Evolutionary conservation across 2,113 vertebrate species (phyloP).

Genomic region (Symphodus melops): DNA sequence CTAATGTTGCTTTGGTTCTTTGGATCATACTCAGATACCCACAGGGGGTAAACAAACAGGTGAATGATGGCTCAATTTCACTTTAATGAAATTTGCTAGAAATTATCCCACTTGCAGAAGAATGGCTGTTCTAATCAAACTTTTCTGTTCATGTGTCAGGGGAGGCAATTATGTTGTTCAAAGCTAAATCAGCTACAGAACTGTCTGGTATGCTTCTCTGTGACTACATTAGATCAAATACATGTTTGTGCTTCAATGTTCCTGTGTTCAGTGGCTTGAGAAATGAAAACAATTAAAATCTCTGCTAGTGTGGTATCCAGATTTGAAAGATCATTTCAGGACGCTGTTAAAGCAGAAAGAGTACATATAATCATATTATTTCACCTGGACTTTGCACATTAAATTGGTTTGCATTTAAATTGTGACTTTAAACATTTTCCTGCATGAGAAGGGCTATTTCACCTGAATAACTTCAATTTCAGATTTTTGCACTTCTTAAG

Average conservation of each 20-base stretch:
- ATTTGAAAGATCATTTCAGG: neutral
- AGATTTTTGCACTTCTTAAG: neutral
- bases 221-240: constrained; percentile 31
- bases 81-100: constrained; percentile 21
- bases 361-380: no score
- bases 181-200: constrained; percentile 27
- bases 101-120: constrained; percentile 23
- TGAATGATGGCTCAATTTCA: constrained; percentile 42
- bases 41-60: constrained; percentile 13
- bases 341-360: neutral
- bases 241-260: constrained; percentile 4
- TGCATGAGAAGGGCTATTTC: neutral
- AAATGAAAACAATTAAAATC: constrained; percentile 38
- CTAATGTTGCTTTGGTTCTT: constrained; percentile 8
- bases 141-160: constrained; percentile 6
- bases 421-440: neutral
- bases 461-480: constrained; percentile 1
- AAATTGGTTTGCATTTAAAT: neutral
- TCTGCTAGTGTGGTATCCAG: neutral
- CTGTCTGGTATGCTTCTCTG: neutral
- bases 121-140: constrained; percentile 23
- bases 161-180: constrained; percentile 39
- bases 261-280: constrained; percentile 16
- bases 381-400: neutral
- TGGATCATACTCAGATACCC: neutral